Evolutionary conservation across 1,140 invertebrate species (phyloP).

Genomic region (Apis florea): DNA sequence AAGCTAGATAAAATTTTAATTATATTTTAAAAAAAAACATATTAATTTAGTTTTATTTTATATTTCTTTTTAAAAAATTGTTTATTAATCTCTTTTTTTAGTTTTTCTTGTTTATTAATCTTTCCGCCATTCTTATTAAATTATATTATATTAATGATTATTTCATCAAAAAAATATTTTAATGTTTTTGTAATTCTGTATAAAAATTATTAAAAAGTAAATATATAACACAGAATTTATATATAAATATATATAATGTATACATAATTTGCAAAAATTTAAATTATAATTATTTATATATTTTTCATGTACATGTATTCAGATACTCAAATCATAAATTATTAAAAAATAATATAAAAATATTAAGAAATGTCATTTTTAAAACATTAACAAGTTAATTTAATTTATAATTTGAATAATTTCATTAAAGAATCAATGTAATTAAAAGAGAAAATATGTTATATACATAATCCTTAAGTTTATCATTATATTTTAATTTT

Average conservation of each 20-base stretch:
- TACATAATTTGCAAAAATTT: not conserved
- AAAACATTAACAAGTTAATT: not conserved
- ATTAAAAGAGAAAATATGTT: not conserved
- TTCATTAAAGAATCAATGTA: not conserved
- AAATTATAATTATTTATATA: not conserved
- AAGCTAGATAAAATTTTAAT: too few species aligned
- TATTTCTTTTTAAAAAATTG: not conserved
- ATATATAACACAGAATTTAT: conserved; percentile 8
- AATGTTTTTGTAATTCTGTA: conserved; percentile 9
- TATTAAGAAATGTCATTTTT: not conserved
- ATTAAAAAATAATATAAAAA: not conserved
- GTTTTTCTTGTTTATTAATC: not conserved
- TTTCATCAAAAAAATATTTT: not conserved
- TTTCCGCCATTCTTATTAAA: not conserved
- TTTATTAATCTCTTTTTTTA: not conserved
- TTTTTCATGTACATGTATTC: conserved; percentile 35
- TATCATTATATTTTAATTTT: not conserved
- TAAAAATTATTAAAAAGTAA: not conserved
- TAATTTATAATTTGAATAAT: too few species aligned
- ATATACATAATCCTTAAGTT: not conserved
- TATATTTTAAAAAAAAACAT: not conserved
- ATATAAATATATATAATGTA: conserved; percentile 13
- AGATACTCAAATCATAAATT: not conserved
- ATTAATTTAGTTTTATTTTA: conserved; percentile 2
- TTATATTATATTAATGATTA: not conserved